phyloP scores from a whole-genome alignment of 2,797 vertebrate species.

The Crenichthys baileyi region DNA sequence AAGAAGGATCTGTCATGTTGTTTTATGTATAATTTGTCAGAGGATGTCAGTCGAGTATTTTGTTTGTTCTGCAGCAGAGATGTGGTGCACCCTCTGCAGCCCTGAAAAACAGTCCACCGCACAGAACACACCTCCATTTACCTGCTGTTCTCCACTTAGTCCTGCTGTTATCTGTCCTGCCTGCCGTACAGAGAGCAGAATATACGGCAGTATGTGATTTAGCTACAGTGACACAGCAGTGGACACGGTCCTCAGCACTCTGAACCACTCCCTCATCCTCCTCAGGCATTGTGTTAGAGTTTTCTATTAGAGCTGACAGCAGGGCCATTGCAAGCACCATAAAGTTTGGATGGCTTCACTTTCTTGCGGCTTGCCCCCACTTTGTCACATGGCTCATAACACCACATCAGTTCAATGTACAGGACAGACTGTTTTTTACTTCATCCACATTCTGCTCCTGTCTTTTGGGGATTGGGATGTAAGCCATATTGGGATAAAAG shows the following conservation, averaged over 20 bases:
- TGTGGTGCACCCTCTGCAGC: not conserved
- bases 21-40: not conserved
- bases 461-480: not conserved
- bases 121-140: not conserved
- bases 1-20: not conserved
- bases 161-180: not conserved
- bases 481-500: not conserved
- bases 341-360: slow-evolving; percentile 30
- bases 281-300: slow-evolving; percentile 15
- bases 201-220: not conserved
- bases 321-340: slow-evolving; percentile 48
- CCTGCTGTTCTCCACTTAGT: not conserved
- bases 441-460: not conserved
- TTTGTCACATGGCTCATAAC: slow-evolving; percentile 32
- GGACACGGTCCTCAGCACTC: slow-evolving; percentile 7
- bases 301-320: slow-evolving; percentile 47
- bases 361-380: slow-evolving; percentile 18
- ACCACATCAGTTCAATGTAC: slow-evolving; percentile 22
- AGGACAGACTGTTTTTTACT: not conserved
- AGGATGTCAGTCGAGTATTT: not conserved
- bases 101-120: too few species aligned
- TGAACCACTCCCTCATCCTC: slow-evolving; percentile 6
- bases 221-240: slow-evolving; percentile 3
- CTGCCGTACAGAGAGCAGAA: not conserved
- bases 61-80: not conserved